These are phyloP conservation scores for Micropterix aruncella DNA, from an alignment of 2,888 invertebrate genomes.

Conservation along the genomic window DNA sequence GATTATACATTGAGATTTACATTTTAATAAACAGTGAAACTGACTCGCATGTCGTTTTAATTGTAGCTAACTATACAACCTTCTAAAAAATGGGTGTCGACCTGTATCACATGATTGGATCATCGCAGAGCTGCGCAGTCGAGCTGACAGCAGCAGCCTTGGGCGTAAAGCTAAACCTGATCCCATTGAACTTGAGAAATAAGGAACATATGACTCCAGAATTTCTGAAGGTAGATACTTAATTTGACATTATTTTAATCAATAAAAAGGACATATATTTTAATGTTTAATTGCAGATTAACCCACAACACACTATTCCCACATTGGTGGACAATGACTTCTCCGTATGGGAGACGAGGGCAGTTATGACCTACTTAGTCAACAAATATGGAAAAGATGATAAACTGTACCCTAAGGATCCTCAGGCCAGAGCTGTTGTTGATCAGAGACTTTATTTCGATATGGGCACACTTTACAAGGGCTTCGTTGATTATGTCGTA, in stretches of 20 bases:
- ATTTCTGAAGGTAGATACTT: conserved; percentile 30
- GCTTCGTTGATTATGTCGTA: too few species aligned
- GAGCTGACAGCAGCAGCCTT: conserved; percentile 34
- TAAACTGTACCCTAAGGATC: not conserved
- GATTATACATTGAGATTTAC: too few species aligned
- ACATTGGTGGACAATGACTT: conserved; percentile 58
- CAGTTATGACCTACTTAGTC: not conserved
- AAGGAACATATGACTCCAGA: conserved; percentile 39
- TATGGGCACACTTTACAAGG: not conserved
- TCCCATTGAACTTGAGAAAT: conserved; percentile 25
- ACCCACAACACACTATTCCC: conserved; percentile 58
- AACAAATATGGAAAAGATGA: not conserved
- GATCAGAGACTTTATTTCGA: not conserved
- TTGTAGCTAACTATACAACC: too few species aligned
- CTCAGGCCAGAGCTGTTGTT: not conserved
- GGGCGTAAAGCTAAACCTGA: conserved; percentile 36
- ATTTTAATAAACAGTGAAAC: too few species aligned
- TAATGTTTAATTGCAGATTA: conserved; percentile 31
- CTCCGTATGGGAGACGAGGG: conserved; percentile 44
- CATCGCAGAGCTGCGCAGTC: conserved; percentile 35
- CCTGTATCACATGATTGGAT: conserved; percentile 32
- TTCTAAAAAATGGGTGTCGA: conserved; percentile 22
- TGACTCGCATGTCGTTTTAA: too few species aligned
- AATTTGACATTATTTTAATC: not conserved
- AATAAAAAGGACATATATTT: too few species aligned